Evolutionary conservation across 2,113 vertebrate genomes (phyloP), one percentile per base, ranked within the genome.

Genomic region (Megaleporinus macrocephalus): DNA sequence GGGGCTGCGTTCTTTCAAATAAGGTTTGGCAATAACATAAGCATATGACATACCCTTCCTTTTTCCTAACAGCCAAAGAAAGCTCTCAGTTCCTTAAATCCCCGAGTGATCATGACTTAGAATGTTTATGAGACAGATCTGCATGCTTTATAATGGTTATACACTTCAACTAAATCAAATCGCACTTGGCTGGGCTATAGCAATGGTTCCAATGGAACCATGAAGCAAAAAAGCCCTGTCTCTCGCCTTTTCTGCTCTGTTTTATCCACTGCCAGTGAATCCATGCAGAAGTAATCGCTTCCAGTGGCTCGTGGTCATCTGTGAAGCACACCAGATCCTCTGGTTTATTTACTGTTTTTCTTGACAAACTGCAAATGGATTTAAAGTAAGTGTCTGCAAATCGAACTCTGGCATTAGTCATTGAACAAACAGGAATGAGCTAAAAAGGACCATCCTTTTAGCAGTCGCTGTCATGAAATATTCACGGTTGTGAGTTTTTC

Each of bases 271-370:
- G 92, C 91, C 91, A 93, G 87, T 75, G 86, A 84, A 83, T 66
- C 85, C 92, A 89, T 89, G 88, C 90, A 87, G 86, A 90, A 87
- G 89, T 91, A 92, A 93, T 91, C 87, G 76, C 85, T 57, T 78
- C 57, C 81, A 90, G 89, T 84, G 80, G 83, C 80, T 80, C 59
- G 66, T 65, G 33, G 26, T 68, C 27, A 33, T 72, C 29, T 73
- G 55, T 75, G 55, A 66, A 68, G 55, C 44, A 16, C 63, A 59
- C 47, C 74, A 85, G 85, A 78, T 88, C 85, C 71, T 86, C 72
- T 44, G 65, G 44, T 73, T 65, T 61, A 76, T 83, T 78, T 41
- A 65, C 30, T 18, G 24, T 61, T 75, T 53, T 62, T 51, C 44
- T 20, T 26, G 29, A 69, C 47, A 11, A 76, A 63, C 59, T 69